Base-by-base conservation (phyloP, 2,113 vertebrate genomes). In the Phocoena phocoena region DNA sequence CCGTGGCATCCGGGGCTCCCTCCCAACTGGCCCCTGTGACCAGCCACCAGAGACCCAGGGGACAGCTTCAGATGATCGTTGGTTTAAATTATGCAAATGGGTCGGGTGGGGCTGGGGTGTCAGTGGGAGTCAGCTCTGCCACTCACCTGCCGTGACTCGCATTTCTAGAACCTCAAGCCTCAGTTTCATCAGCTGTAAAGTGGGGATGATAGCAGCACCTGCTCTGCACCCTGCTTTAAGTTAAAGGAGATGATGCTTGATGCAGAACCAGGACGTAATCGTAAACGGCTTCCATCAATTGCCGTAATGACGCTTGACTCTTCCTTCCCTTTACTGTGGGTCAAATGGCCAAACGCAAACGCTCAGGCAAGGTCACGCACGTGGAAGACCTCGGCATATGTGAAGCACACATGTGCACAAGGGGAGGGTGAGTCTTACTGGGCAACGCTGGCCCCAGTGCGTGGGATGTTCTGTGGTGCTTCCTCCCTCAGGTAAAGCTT, bases 271-370 rank as follows among this genome's bases (percentile, higher is more conserved):
- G 53, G 13, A 21, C 9, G 3, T 17, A 6, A 5, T 58, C 6
- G 10, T 1, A 20, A 31, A 21, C 1, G 17, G 38, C 55, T 25
- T 13, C 17, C 0, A 3, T 1, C 0, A 0, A 20, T 28, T 7
- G 28, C 36, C 2, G 12, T 33, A 21, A 33, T 20, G 1, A 62
- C 0, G 5, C 28, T 55, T 2, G 8, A 18, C 65, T 41, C 0
- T 79, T 84, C 60, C 23, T 44, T 60, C 21, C 74, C 13, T 13
- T 17, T 1, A 11, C 25, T 15, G 17, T 17, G 1, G 6, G 41
- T 14, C 65, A 8, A 4, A 47, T 10, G 8, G 25, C 47, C 70
- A n/a, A 67, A 33, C 1, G 15, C 36, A 58, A 68, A 36, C 20
- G 41, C 18, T 21, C 8, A 0, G 82, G 26, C 63, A 15, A 3